Evolutionary conservation across 2,113 vertebrate species (phyloP), one percentile per base, ranked within the genome.

Genomic region (Elephas maximus): DNA sequence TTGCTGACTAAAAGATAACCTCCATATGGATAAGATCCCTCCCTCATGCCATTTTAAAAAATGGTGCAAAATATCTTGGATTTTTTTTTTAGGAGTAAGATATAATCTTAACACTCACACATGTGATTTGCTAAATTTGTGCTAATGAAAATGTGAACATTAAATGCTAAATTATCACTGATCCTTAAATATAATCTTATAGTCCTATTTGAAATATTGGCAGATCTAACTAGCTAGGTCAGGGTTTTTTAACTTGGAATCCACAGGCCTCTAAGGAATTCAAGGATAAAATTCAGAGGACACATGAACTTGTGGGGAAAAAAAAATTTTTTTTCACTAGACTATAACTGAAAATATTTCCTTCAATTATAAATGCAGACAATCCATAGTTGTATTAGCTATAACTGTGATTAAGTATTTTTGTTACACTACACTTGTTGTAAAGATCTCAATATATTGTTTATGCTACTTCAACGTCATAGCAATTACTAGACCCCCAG

Each of bases 301-400:
- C 63, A 71, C 20, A 18, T 86, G 33, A 92, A 90, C 51, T 63
- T 76, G 53, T 65, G 37, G 69, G 62, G n/a, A 95, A 51, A 91
- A 81, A 67, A 69, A 21, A 28, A 28, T 33, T 0, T 41, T 57
- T 69, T 86, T 94, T 24, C 60, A 81, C 6, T 74, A 90, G 62
- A 88, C n/a, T 57, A 6, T 86, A 87, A 90, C 4, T 62, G 33
- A 92, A 96, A 95, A 9, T 45, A 79, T 94, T 96, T 78, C 28
- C 41, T 95, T 93, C 45, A 4, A 62, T 83, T 82, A 83, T 48
- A 90, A 79, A 91, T 71, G 24, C 26, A 94, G 44, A 65, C 28
- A 65, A 92, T 33, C 37, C 71, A 51, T 6, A 63, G 51, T 24
- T 80, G 18, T 71, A 62, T 45, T 24, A 87, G 30, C 37, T 44